These are phyloP conservation scores for Diorhabda elongata DNA, from an alignment of 1,140 invertebrate species.

Conservation along the genomic window DNA sequence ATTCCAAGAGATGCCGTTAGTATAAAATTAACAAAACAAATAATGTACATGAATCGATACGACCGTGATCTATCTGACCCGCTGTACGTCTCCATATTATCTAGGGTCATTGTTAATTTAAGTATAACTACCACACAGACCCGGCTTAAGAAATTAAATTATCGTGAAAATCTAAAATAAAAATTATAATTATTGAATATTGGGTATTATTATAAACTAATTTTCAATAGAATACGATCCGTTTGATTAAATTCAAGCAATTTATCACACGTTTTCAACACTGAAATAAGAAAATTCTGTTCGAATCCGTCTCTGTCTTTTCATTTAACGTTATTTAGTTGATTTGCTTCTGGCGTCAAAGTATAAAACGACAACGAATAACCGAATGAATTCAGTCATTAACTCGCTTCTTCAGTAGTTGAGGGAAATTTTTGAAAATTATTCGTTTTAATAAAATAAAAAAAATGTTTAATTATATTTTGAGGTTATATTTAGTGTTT, in stretches of 20 bases:
- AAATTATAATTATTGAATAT: too few species aligned
- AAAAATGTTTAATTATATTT: slow-evolving; percentile 16
- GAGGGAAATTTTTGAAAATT: neutral
- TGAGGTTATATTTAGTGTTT: slow-evolving; percentile 15
- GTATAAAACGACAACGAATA: slow-evolving; percentile 7
- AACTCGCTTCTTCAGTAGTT: neutral
- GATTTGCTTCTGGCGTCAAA: slow-evolving; percentile 1
- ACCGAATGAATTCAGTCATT: slow-evolving; percentile 4
- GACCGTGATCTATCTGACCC: neutral
- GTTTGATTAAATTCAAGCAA: too few species aligned
- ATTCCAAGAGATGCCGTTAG: too few species aligned
- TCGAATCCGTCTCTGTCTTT: neutral
- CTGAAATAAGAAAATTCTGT: neutral
- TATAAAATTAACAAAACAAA: too few species aligned
- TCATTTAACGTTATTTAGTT: neutral
- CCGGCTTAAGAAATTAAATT: too few species aligned
- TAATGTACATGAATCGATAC: too few species aligned
- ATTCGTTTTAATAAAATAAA: neutral
- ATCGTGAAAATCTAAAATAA: too few species aligned
- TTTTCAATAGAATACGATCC: too few species aligned
- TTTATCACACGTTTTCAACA: too few species aligned
- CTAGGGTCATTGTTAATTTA: neutral
- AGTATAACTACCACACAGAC: neutral
- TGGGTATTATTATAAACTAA: too few species aligned
- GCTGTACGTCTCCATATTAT: neutral